These are phyloP conservation scores for Allobates femoralis DNA, from an alignment of 2,797 vertebrate genomes.

Conservation along the genomic window DNA sequence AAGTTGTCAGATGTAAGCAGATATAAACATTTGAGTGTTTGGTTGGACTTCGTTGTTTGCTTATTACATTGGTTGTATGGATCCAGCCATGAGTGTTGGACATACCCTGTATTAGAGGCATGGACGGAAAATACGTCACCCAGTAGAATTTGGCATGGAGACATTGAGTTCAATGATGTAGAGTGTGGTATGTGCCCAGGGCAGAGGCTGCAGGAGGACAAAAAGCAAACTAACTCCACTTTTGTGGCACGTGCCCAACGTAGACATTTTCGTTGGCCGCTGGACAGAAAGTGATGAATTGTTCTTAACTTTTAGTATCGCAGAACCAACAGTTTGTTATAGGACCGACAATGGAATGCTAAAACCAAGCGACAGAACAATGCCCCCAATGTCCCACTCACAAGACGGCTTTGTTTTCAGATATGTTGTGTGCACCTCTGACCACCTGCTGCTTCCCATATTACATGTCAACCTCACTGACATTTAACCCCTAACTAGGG, in stretches of 20 bases:
- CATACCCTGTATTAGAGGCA: no score
- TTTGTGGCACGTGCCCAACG: slow-evolving; percentile 43
- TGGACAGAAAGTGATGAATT: slow-evolving; percentile 49
- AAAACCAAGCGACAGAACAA: slow-evolving; percentile 31
- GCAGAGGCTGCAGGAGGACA: slow-evolving; percentile 1
- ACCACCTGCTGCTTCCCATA: slow-evolving; percentile 55
- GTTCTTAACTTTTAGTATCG: slow-evolving; percentile 46
- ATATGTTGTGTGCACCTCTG: slow-evolving; percentile 45
- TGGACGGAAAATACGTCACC: background rate
- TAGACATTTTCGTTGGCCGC: slow-evolving; percentile 50
- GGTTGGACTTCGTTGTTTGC: no score
- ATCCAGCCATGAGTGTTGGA: no score
- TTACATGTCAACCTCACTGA: slow-evolving; percentile 46
- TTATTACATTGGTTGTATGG: no score
- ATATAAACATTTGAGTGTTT: no score
- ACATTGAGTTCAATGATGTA: background rate
- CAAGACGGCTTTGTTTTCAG: slow-evolving; percentile 42
- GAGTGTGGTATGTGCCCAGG: background rate
- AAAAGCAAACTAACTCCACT: background rate
- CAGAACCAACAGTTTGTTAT: slow-evolving; percentile 47
- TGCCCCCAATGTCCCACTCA: slow-evolving; percentile 42
- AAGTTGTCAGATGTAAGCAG: no score
- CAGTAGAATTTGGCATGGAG: background rate
- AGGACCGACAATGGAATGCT: slow-evolving; percentile 52
- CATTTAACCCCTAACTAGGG: slow-evolving; percentile 28